Base-by-base conservation (phyloP, 2,113 vertebrate genomes). In the Austrofundulus limnaeus region DNA sequence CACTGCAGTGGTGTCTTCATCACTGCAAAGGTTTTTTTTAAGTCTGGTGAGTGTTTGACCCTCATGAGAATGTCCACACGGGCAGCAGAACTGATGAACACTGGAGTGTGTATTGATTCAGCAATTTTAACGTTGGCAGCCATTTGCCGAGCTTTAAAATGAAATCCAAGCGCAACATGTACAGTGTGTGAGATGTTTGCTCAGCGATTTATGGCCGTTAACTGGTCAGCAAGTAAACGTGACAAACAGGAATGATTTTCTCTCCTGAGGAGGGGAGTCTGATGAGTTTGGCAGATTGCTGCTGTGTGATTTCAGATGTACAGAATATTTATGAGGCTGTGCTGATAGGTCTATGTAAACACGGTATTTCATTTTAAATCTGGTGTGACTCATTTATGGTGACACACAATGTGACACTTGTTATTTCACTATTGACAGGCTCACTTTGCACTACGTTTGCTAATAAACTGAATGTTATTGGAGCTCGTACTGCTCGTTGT, bases 331-430 rank as follows among this genome's bases (percentile, higher is more conserved):
- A 69, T 73, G 65, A 56, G 55, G 38, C 72, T 24, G 42, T 55
- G 65, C 59, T 39, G 64, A 65, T 28, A 58, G 59, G 45, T 34
- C 39, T 78, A 64, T 78, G 63, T 75, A 71, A 78, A 79, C 58
- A 55, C 17, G 13, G 57, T 58, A 49, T 81, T 66, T 78, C 52
- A 77, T 65, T 81, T 71, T 55, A 49, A 78, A 68, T 65, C 75
- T 11, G 21, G 48, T 19, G 59, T 75, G 62, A 80, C 61, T 65
- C 53, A 39, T 62, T 48, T 31, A 43, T 69, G 72, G 78, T 61
- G 63, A 54, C 41, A 13, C 25, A 41, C 21, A 23, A 42, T 19
- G 9, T 50, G 53, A 61, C 21, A 19, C 28, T 46, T 54, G 49
- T 59, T 64, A 47, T 52, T 67, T 16, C 42, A 43, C 2, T 57